Percentiles rank a stretch among this genome's conserved stretches.
phyloP scores from a whole-genome alignment of 2,113 vertebrate genomes.

The Pholis gunnellus region DNA sequence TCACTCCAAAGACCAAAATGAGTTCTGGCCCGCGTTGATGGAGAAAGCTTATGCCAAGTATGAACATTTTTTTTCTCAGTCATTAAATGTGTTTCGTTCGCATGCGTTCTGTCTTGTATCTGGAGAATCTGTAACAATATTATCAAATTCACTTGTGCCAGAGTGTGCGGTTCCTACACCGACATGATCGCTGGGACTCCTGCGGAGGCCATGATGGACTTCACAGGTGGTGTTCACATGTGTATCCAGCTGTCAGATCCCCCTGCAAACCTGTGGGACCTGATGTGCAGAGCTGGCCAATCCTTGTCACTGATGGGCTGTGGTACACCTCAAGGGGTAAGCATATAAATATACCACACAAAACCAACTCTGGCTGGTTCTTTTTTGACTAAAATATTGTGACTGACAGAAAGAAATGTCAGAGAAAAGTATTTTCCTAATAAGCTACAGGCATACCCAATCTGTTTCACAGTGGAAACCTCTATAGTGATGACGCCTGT shows the following conservation, averaged over 20 bases:
- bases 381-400: background rate
- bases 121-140: background rate
- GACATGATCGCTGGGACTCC: constrained; percentile 87
- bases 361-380: background rate
- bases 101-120: background rate
- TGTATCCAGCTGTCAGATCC: constrained; percentile 78
- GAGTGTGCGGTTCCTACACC: constrained; percentile 90
- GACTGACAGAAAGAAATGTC: too few relatives aligned
- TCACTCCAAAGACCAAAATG: constrained; percentile 70
- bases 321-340: constrained; percentile 84
- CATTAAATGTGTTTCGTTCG: background rate
- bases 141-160: constrained; percentile 50
- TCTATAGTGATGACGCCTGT: too few relatives aligned
- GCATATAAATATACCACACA: background rate
- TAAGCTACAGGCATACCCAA: too few relatives aligned
- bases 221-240: constrained; percentile 89
- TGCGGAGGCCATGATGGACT: constrained; percentile 90
- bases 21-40: constrained; percentile 85
- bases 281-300: constrained; percentile 82
- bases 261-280: constrained; percentile 82
- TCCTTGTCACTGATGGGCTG: constrained; percentile 87
- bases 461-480: too few relatives aligned
- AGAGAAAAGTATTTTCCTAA: too few relatives aligned
- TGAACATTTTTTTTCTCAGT: constrained; percentile 6
- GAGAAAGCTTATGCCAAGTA: constrained; percentile 88